A percentile compares a stretch with the other conserved stretches of the same genome.
phyloP scores from a whole-genome alignment of 2,888 invertebrate genomes.

The Ophion obscuratus region DNA sequence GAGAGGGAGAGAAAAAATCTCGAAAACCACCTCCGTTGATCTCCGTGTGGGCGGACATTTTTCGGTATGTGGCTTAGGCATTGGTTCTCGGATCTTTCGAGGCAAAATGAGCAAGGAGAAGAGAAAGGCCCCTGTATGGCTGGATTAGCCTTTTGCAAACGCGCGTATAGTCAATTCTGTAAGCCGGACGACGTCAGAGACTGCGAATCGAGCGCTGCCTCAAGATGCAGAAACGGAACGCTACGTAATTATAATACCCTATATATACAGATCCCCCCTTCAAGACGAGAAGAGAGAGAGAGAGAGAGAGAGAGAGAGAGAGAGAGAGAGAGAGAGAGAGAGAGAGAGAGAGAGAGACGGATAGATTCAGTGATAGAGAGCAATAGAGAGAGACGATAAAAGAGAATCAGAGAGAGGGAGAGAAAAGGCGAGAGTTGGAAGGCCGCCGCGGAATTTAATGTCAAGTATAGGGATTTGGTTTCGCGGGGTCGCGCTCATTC shows the following conservation, averaged over 20 bases:
- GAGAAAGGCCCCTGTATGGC: constrained; percentile 77
- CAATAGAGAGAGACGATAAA: background rate
- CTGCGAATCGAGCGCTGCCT: too few species aligned
- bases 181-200: too few species aligned
- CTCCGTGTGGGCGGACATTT: constrained; percentile 79
- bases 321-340: too few species aligned
- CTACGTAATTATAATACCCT: too few species aligned
- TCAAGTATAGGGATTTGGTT: constrained; percentile 82
- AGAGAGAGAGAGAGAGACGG: too few species aligned
- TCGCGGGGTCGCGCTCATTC: constrained; percentile 66
- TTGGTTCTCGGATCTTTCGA: constrained; percentile 73
- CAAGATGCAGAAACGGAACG: too few species aligned
- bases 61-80: constrained; percentile 78
- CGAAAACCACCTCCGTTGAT: constrained; percentile 67
- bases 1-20: constrained; percentile 57
- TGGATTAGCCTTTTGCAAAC: constrained; percentile 28
- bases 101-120: constrained; percentile 66
- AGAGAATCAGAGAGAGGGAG: constrained; percentile 43
- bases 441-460: constrained; percentile 82
- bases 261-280: too few species aligned
- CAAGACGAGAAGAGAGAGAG: too few species aligned
- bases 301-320: too few species aligned
- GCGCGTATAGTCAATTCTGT: background rate
- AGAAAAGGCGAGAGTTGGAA: constrained; percentile 72
- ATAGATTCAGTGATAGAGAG: too few species aligned